A percentile compares a stretch with the other conserved stretches of the same genome.
These are phyloP conservation scores for Hipparchia semele DNA, from an alignment of 2,888 invertebrate species.

Conservation along the genomic window DNA sequence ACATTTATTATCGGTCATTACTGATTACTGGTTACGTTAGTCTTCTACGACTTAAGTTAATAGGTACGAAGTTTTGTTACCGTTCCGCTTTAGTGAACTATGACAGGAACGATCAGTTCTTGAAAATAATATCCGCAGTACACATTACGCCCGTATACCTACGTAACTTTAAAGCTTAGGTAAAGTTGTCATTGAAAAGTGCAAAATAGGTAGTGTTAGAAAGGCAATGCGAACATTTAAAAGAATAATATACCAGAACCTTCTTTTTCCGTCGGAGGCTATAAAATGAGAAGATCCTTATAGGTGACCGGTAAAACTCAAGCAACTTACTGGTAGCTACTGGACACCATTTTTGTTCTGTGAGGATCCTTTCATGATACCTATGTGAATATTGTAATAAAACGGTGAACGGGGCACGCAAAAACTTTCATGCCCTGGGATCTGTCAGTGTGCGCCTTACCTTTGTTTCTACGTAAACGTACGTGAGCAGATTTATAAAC, in stretches of 20 bases:
- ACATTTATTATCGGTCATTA: too few relatives aligned
- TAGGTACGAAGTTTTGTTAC: not conserved
- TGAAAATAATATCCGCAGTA: not conserved
- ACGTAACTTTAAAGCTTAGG: not conserved
- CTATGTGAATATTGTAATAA: not conserved
- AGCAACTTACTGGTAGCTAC: too few relatives aligned
- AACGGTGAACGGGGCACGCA: not conserved
- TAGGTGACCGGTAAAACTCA: too few relatives aligned
- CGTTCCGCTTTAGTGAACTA: not conserved
- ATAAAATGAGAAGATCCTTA: too few relatives aligned
- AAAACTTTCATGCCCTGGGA: not conserved
- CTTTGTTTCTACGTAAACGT: conserved; percentile 14
- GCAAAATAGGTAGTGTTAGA: not conserved
- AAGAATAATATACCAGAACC: not conserved
- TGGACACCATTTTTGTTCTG: too few relatives aligned
- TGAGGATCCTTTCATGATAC: too few relatives aligned
- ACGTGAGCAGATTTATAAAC: conserved; percentile 34
- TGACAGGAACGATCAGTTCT: not conserved
- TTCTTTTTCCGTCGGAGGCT: too few relatives aligned
- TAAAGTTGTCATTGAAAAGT: conserved; percentile 4
- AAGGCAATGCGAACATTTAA: not conserved
- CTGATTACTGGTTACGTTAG: not conserved
- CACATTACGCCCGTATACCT: not conserved
- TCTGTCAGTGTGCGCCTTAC: conserved; percentile 1
- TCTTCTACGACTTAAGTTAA: not conserved